phyloP scores from a whole-genome alignment of 2,888 invertebrate species.

The Ariolimax columbianus region DNA sequence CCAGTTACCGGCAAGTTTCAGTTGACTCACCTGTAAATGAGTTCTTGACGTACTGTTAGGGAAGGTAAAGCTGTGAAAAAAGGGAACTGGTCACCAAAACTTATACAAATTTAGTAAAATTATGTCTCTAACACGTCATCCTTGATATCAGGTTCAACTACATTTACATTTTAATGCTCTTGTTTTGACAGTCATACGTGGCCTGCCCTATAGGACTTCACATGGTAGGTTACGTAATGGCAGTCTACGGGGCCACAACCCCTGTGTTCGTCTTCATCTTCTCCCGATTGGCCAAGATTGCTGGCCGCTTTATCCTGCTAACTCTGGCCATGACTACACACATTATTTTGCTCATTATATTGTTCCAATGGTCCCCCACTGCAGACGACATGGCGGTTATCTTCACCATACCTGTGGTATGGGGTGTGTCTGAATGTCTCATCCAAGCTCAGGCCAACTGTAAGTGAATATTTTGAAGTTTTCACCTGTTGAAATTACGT shows the following conservation, averaged over 20 bases:
- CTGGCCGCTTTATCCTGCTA: conserved; percentile 64
- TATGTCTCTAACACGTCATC: no score
- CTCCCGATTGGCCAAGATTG: conserved; percentile 61
- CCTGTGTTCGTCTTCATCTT: conserved; percentile 63
- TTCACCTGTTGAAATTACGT: no score
- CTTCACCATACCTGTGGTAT: conserved; percentile 62
- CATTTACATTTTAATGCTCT: not conserved
- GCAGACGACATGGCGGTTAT: conserved; percentile 55
- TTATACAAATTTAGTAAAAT: no score
- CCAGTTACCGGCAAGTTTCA: no score
- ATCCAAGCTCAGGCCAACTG: conserved; percentile 70
- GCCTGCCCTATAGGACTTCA: conserved; percentile 69
- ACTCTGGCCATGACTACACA: conserved; percentile 59
- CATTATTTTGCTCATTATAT: conserved; percentile 58
- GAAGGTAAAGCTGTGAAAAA: no score
- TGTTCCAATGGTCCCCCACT: conserved; percentile 63
- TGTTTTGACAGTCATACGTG: conserved; percentile 63
- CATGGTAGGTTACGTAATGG: conserved; percentile 71
- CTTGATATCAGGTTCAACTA: no score
- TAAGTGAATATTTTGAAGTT: conserved; percentile 46
- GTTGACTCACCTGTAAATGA: no score
- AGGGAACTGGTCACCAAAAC: no score
- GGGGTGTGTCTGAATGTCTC: conserved; percentile 68
- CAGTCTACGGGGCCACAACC: conserved; percentile 65
- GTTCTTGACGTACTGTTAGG: no score